These are phyloP conservation scores for Trichogramma dendrolimi DNA, from an alignment of 2,888 invertebrate genomes.

Conservation along the genomic window DNA sequence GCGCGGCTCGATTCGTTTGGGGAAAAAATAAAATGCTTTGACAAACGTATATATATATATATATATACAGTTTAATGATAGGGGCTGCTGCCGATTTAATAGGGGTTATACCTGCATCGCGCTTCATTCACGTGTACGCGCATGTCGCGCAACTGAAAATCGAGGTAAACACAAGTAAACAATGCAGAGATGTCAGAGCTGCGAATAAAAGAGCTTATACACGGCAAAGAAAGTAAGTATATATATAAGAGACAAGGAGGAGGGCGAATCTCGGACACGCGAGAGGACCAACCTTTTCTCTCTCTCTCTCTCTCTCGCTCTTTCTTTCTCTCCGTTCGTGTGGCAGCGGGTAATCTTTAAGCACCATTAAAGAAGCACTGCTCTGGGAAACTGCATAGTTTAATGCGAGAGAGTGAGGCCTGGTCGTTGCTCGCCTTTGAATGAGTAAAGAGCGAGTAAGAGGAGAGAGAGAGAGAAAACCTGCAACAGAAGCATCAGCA, in stretches of 20 bases:
- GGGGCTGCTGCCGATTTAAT: no score
- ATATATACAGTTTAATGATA: no score
- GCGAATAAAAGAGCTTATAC: conserved; percentile 10
- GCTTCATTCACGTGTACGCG: no score
- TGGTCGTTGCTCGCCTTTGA: conserved; percentile 3
- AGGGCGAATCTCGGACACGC: conserved; percentile 1
- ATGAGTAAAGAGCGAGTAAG: conserved; percentile 23
- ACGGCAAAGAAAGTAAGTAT: conserved; percentile 2
- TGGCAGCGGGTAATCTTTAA: conserved; percentile 51
- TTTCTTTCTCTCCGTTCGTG: conserved; percentile 14
- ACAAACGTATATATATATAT: no score
- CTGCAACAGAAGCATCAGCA: background rate
- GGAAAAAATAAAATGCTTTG: no score
- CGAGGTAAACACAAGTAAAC: background rate
- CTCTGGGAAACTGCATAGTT: conserved; percentile 51
- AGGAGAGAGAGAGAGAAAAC: conserved; percentile 3
- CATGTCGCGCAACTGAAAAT: background rate
- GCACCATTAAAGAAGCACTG: conserved; percentile 47
- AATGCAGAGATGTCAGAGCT: background rate
- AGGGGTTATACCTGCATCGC: no score
- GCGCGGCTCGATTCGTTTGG: no score
- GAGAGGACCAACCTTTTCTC: background rate
- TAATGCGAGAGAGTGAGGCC: conserved; percentile 37
- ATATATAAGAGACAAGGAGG: conserved; percentile 12
- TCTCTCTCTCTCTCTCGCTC: background rate